Conservation (phyloP, 2,113 vertebrate species). For the Arenaria interpres region DNA sequence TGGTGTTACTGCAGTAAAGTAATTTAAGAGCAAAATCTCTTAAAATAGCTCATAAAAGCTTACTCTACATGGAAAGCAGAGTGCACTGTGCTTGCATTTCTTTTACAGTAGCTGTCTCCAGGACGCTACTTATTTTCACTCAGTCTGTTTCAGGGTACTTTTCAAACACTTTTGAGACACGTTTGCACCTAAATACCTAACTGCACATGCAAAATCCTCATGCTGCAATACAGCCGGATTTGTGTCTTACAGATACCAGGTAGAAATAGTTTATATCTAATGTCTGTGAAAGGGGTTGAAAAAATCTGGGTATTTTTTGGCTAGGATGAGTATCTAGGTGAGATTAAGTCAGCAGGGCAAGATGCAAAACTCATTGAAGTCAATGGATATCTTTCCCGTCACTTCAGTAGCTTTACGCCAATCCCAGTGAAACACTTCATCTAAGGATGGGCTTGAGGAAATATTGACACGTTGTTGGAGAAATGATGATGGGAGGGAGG, state of each 20-base stretch:
- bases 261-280: background rate
- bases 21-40: background rate
- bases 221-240: background rate
- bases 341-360: background rate
- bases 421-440: background rate
- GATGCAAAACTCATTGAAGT: background rate
- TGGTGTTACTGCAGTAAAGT: background rate
- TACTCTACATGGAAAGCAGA: background rate
- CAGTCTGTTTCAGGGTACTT: background rate
- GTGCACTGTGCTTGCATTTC: background rate
- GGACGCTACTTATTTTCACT: background rate
- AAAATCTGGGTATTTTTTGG: background rate
- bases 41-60: background rate
- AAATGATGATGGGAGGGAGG: background rate
- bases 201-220: background rate
- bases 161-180: background rate
- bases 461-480: background rate
- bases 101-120: background rate
- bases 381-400: background rate
- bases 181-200: background rate
- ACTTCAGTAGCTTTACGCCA: background rate
- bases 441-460: background rate
- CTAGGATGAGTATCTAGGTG: background rate
- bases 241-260: background rate
- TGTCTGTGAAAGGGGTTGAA: background rate